Evolutionary conservation across 2,888 invertebrate genomes (phyloP).

Genomic region (Tiphia femorata): DNA sequence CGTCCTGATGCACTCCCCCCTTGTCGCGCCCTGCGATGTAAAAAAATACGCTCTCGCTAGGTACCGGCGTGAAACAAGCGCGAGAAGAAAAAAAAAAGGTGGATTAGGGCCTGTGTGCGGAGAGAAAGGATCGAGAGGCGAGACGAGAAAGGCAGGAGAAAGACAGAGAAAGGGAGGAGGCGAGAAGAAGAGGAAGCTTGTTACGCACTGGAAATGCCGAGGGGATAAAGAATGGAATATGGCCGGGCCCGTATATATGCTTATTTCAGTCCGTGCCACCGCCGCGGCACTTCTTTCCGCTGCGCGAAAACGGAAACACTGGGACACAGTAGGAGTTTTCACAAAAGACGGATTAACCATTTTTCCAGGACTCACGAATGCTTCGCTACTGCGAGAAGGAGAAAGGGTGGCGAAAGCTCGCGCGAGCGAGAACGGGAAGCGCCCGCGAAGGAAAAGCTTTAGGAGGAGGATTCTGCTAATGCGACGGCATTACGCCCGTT

Average conservation of each 20-base stretch:
- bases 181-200: conserved; percentile 1
- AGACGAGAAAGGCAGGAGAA: neutral
- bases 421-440: conserved; percentile 14
- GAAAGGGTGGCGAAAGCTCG: neutral
- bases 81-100: too few species aligned
- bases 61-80: too few species aligned
- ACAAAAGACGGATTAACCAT: conserved; percentile 46
- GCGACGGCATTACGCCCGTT: conserved; percentile 37
- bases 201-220: conserved; percentile 16
- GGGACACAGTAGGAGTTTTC: conserved; percentile 6
- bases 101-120: too few species aligned
- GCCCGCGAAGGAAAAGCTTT: too few species aligned
- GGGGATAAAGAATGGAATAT: conserved; percentile 8
- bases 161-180: neutral
- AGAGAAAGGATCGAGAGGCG: too few species aligned
- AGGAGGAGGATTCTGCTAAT: conserved; percentile 37
- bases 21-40: too few species aligned
- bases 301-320: conserved; percentile 7
- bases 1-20: too few species aligned
- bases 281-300: neutral
- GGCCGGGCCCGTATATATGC: conserved; percentile 1
- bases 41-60: too few species aligned
- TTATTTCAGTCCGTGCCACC: conserved; percentile 33
- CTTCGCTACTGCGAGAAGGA: neutral
- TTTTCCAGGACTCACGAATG: conserved; percentile 32